Evolutionary conservation across 1,140 invertebrate species (phyloP).

Genomic region (Vollenhovia emeryi): DNA sequence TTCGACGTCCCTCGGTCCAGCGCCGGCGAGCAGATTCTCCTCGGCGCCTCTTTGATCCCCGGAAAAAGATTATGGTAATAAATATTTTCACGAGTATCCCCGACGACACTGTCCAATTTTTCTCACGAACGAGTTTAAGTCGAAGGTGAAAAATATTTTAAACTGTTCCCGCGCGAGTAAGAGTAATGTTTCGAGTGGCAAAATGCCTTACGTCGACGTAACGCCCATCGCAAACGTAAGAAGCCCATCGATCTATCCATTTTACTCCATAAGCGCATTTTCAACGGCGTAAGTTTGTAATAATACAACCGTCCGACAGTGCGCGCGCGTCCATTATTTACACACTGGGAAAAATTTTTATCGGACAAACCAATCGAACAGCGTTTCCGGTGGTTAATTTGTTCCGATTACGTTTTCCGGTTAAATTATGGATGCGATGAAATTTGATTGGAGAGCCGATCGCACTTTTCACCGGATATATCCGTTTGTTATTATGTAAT

Average conservation of each 20-base stretch:
- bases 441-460: too few species aligned
- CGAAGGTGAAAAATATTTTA: slow-evolving; percentile 43
- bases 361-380: too few species aligned
- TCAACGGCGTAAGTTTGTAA: not conserved
- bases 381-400: too few species aligned
- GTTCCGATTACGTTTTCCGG: too few species aligned
- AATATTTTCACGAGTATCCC: slow-evolving; percentile 18
- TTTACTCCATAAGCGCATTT: slow-evolving; percentile 4
- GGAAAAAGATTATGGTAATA: slow-evolving; percentile 38
- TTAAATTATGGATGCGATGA: too few species aligned
- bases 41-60: slow-evolving; percentile 8
- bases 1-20: not conserved
- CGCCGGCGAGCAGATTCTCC: not conserved
- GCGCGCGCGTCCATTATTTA: not conserved
- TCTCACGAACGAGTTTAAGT: slow-evolving; percentile 20
- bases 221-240: not conserved
- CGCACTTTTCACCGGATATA: too few species aligned
- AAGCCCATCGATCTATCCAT: not conserved
- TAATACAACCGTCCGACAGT: not conserved
- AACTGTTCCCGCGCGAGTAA: not conserved
- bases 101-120: slow-evolving; percentile 37
- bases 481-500: too few species aligned
- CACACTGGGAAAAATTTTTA: too few species aligned
- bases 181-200: slow-evolving; percentile 1
- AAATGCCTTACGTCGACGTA: not conserved